Conservation (phyloP, 1,140 invertebrate species). For the Bombus confusus region DNA sequence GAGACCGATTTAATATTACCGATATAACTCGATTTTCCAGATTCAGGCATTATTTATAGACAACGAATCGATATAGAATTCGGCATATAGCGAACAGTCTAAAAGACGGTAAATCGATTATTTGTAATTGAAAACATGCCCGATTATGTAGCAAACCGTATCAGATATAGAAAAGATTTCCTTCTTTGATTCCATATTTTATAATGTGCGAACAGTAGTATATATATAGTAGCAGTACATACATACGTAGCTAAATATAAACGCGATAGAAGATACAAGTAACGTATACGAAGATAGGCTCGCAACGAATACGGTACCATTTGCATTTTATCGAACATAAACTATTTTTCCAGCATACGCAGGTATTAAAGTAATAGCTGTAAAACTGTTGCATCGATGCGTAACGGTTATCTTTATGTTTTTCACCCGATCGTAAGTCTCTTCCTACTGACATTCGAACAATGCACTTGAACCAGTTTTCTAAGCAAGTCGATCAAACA, state of each 20-base stretch:
- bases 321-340: neutral
- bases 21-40: neutral
- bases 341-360: neutral
- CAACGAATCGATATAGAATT: neutral
- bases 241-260: neutral
- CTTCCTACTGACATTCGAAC: neutral
- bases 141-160: no score
- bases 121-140: neutral
- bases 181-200: no score
- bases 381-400: neutral
- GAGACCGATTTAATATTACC: neutral
- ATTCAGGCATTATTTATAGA: neutral
- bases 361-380: neutral
- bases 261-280: neutral
- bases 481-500: neutral
- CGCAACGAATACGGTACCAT: no score
- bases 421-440: neutral
- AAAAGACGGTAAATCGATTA: neutral
- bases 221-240: no score
- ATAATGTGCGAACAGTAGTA: no score
- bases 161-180: no score
- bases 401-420: neutral
- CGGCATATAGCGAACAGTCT: neutral
- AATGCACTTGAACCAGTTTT: neutral
- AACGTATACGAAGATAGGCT: neutral